Conservation (phyloP, 2,113 vertebrate genomes). For the Hemibagrus wyckioides region DNA sequence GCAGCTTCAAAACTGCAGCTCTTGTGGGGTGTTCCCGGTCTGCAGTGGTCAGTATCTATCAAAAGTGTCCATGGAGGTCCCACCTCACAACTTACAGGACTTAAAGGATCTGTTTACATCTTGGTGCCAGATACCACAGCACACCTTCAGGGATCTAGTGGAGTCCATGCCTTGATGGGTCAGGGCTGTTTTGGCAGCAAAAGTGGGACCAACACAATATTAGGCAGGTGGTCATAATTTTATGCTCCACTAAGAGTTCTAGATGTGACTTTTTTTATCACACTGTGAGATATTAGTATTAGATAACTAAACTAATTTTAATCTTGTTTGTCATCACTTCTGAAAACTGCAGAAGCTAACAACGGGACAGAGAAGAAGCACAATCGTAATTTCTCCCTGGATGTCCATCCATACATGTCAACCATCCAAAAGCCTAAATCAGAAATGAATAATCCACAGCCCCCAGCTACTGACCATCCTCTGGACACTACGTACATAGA, state of each 20-base stretch:
- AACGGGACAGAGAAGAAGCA: constrained; percentile 85
- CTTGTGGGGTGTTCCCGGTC: too few species aligned
- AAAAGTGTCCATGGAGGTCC: too few species aligned
- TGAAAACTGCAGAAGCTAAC: constrained; percentile 63
- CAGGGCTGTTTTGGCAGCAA: too few species aligned
- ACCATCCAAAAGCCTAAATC: constrained; percentile 88
- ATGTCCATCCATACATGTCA: constrained; percentile 94
- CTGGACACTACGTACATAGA: constrained; percentile 83
- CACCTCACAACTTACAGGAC: too few species aligned
- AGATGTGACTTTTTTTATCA: not conserved
- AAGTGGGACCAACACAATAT: too few species aligned
- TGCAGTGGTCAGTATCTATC: too few species aligned
- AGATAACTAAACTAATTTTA: constrained; percentile 7
- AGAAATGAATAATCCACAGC: constrained; percentile 71
- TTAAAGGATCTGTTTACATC: too few species aligned
- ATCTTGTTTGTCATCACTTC: constrained; percentile 27
- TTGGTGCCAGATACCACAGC: too few species aligned
- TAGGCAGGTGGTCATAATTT: too few species aligned
- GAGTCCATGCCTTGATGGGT: too few species aligned
- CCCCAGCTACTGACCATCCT: constrained; percentile 81
- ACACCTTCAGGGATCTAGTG: too few species aligned
- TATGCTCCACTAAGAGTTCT: not conserved
- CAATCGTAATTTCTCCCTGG: constrained; percentile 92
- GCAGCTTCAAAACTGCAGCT: too few species aligned
- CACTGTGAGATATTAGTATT: not conserved